Conservation (phyloP, 2,797 vertebrate genomes). For the Acanthiza pusilla region DNA sequence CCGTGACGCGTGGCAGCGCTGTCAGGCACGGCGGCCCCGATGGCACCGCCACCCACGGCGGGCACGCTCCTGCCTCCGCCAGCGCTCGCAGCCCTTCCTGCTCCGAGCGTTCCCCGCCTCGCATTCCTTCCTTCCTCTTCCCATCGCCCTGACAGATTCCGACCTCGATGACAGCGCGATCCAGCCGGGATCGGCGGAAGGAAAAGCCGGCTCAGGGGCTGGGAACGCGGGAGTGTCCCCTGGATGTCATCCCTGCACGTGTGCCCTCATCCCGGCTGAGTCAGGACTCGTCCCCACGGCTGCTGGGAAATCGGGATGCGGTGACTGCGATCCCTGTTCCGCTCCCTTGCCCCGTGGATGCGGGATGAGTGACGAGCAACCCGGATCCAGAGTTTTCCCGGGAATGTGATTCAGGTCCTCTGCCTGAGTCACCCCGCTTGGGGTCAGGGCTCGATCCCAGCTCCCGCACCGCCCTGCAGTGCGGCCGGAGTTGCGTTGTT, state of each 20-base stretch:
- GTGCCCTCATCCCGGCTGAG: neutral
- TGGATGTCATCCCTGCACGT: fast-evolving
- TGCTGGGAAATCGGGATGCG: fast-evolving
- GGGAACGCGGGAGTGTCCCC: no score
- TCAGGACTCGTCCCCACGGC: neutral
- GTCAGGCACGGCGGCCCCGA: neutral
- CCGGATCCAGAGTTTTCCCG: fast-evolving
- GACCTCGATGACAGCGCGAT: neutral
- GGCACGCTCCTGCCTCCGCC: neutral
- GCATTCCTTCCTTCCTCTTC: neutral
- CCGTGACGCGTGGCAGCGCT: neutral
- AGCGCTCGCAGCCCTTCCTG: neutral
- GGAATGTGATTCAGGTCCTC: neutral
- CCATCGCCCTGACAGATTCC: fast-evolving
- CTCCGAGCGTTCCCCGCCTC: neutral
- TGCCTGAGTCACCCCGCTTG: neutral
- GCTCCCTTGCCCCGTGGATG: fast-evolving
- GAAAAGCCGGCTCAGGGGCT: neutral
- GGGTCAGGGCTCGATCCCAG: no score
- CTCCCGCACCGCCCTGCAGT: no score
- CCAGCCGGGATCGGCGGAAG: fast-evolving
- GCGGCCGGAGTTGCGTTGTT: no score
- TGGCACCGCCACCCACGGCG: neutral
- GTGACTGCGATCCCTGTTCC: neutral
- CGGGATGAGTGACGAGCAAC: neutral